Base-by-base conservation (phyloP, 2,797 vertebrate species). In the Ceryle rudis region DNA sequence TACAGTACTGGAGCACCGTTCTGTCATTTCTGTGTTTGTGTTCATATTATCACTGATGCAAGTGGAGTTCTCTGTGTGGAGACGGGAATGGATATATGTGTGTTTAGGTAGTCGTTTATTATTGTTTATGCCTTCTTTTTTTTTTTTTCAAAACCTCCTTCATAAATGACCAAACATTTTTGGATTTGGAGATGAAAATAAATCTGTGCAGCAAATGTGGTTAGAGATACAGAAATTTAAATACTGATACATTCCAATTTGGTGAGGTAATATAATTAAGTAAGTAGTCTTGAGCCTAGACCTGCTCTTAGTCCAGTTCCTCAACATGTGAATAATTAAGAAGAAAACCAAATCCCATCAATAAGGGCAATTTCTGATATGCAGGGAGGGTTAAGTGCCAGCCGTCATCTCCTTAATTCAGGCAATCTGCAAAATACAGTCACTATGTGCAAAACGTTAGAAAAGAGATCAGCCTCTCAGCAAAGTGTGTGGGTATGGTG, bases 1-100 rank as follows among this genome's bases (percentile, higher is more conserved):
- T 89, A 23, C 31, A 47, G 37, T 35, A 29, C 60, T 0, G 0
- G 47, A 2, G 5, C 0, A 0, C 42, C 67, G 2, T n/a, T 80
- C 20, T 47, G n/a, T 66, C 39, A 11, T 39, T 66, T n/a, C 35
- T 60, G 16, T 25, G 2, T 61, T 79, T 73, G 47, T 25, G 2
- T 61, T 79, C 70, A 44, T 70, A 11, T 46, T 64, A 28, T 21
- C 10, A 5, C 35, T 72, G 54, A 6, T 41, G 55, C 9, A 47
- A 44, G n/a, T 9, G 28, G 25, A 54, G 54, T 81, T 89, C 79
- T 79, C 74, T 47, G 0, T 29, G 51, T 47, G 42, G 67, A 60
- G 44, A 51, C 11, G 16, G 33, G 15, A 91, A 13, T 2, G 3
- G 47, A 16, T 29, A 3, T 13, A 51, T 28, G 25, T 18, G 15